Percentiles rank a stretch among this genome's conserved stretches.
phyloP scores from a whole-genome alignment of 2,113 vertebrate species.

The Astatoreochromis straeleni region DNA sequence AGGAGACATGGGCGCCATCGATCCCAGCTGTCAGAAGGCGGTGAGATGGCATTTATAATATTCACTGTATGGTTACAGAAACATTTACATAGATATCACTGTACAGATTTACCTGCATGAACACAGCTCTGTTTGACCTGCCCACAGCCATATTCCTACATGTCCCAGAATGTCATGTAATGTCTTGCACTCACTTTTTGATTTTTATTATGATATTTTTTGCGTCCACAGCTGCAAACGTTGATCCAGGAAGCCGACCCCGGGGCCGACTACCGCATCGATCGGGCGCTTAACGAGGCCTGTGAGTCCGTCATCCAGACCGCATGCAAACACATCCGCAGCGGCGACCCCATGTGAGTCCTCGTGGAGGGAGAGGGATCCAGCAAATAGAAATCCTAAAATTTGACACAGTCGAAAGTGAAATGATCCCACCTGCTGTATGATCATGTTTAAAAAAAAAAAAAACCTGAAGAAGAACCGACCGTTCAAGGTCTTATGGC shows the following conservation, averaged over 20 bases:
- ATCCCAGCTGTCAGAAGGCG: constrained; percentile 84
- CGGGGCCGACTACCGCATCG: constrained; percentile 92
- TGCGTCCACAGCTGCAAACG: constrained; percentile 79
- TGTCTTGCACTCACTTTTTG: neutral
- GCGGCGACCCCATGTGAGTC: constrained; percentile 90
- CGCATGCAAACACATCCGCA: constrained; percentile 94
- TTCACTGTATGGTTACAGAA: neutral
- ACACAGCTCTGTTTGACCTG: neutral
- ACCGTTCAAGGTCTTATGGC: neutral
- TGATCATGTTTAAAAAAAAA: accelerated
- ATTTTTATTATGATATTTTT: neutral
- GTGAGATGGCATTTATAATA: constrained; percentile 59
- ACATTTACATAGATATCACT: accelerated
- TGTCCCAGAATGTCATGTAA: neutral
- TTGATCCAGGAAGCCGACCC: constrained; percentile 93
- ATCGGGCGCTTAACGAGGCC: constrained; percentile 92
- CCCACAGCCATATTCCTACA: neutral
- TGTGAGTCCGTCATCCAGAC: constrained; percentile 97
- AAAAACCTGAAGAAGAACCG: neutral
- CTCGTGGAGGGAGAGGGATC: neutral
- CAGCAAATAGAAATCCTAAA: neutral
- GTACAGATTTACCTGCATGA: neutral
- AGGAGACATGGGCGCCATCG: constrained; percentile 80
- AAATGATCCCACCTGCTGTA: neutral
- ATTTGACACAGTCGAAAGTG: neutral